A percentile compares a stretch with the other conserved stretches of the same genome.
Evolutionary conservation across 2,797 vertebrate species (phyloP).

Genomic region (Fistularia commersonii): DNA sequence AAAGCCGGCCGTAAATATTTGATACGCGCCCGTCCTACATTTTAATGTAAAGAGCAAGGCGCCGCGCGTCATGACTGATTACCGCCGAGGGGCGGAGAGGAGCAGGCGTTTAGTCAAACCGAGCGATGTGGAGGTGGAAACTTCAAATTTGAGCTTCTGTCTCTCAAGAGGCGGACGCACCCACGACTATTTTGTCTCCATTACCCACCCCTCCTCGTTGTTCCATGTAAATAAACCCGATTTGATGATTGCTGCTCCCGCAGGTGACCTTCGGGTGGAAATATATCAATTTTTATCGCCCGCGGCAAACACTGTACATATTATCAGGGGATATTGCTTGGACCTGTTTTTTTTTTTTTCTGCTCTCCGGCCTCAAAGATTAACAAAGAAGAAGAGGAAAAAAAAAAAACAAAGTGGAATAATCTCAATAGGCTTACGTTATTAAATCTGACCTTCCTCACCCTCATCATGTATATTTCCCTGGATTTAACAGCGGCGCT

Average conservation of each 20-base stretch:
- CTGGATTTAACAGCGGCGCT: slow-evolving; percentile 23
- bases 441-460: slow-evolving; percentile 37
- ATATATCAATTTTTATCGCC: no score
- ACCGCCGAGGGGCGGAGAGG: no score
- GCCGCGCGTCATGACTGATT: slow-evolving; percentile 34
- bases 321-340: no score
- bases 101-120: not conserved
- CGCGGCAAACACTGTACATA: no score
- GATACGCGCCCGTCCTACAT: slow-evolving; percentile 56
- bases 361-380: slow-evolving; percentile 24
- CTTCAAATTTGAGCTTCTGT: no score
- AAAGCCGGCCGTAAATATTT: slow-evolving; percentile 74
- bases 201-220: no score
- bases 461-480: slow-evolving; percentile 36
- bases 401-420: slow-evolving; percentile 16
- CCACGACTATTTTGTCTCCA: no score
- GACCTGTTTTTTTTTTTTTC: slow-evolving; percentile 11
- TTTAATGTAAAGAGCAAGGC: slow-evolving; percentile 49
- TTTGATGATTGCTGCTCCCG: no score
- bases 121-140: slow-evolving; percentile 8
- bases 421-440: slow-evolving; percentile 29
- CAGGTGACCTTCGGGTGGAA: no score
- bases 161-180: no score
- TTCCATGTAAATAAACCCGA: no score
- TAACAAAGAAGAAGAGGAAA: slow-evolving; percentile 5